Conservation (phyloP, 2,797 vertebrate genomes). For the Triplophysa bombifrons region DNA sequence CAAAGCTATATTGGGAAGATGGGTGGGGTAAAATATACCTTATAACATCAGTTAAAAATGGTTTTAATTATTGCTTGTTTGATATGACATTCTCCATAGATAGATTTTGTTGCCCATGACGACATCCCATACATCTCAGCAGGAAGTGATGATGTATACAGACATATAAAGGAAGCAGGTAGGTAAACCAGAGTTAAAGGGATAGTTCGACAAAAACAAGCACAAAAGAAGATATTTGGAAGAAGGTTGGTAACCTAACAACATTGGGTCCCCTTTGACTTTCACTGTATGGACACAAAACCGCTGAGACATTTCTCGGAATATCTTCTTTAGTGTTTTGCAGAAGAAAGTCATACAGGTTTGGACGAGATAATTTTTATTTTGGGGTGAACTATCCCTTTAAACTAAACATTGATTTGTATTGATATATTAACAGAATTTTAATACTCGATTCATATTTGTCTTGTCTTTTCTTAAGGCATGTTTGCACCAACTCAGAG, state of each 20-base stretch:
- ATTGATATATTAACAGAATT: background rate
- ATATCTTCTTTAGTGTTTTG: too few species aligned
- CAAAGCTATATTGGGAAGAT: too few species aligned
- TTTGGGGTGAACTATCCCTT: background rate
- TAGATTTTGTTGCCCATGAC: slow-evolving; percentile 87
- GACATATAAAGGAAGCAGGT: slow-evolving; percentile 89
- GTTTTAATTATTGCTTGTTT: too few species aligned
- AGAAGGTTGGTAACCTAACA: too few species aligned
- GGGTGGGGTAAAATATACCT: background rate
- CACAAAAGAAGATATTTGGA: too few species aligned
- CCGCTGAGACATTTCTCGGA: too few species aligned
- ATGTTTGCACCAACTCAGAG: slow-evolving; percentile 88
- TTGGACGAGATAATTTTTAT: too few species aligned
- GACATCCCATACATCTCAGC: slow-evolving; percentile 87
- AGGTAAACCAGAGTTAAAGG: too few species aligned
- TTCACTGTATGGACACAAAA: too few species aligned
- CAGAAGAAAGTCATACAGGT: too few species aligned
- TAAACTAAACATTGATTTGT: background rate
- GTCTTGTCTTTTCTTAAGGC: slow-evolving; percentile 65
- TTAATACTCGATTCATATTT: background rate
- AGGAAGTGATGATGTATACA: slow-evolving; percentile 86
- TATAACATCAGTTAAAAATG: background rate
- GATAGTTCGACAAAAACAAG: too few species aligned
- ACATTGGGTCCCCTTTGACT: too few species aligned
- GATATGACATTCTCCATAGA: slow-evolving; percentile 66